Percentiles rank a stretch among this genome's conserved stretches.
Evolutionary conservation across 2,797 vertebrate genomes (phyloP).

Genomic region (Tangara arthus): DNA sequence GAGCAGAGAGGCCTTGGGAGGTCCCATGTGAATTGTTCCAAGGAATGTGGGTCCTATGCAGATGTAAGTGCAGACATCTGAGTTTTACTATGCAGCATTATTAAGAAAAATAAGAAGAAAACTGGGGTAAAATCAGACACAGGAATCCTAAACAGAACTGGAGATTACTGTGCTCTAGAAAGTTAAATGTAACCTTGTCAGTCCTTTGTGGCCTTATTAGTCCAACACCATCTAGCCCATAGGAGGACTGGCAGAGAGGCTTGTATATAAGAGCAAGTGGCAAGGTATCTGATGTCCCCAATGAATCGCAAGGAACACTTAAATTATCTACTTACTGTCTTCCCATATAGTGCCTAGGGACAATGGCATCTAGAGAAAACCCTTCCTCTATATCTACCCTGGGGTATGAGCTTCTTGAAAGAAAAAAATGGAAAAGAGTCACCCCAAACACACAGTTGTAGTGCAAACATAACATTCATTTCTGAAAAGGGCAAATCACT

Average conservation of each 20-base stretch:
- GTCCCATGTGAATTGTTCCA: background rate
- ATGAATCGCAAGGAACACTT: background rate
- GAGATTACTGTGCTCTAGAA: background rate
- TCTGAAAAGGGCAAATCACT: background rate
- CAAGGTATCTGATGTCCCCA: background rate
- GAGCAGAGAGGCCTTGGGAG: background rate
- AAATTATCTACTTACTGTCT: background rate
- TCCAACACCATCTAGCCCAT: background rate
- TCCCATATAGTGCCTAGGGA: background rate
- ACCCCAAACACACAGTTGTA: background rate
- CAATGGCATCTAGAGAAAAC: background rate
- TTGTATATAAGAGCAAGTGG: background rate
- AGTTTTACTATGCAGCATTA: background rate
- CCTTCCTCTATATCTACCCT: background rate
- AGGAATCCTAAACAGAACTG: background rate
- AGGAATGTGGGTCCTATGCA: fast-evolving
- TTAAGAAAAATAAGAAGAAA: background rate
- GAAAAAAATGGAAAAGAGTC: background rate
- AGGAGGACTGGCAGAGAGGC: background rate
- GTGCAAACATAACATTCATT: background rate
- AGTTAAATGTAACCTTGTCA: background rate
- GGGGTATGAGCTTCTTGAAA: background rate
- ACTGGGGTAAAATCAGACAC: background rate
- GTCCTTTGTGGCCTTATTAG: background rate
- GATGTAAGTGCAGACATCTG: background rate